Evolutionary conservation across 2,888 invertebrate species (phyloP).

Genomic region (Lydus trimaculatus): DNA sequence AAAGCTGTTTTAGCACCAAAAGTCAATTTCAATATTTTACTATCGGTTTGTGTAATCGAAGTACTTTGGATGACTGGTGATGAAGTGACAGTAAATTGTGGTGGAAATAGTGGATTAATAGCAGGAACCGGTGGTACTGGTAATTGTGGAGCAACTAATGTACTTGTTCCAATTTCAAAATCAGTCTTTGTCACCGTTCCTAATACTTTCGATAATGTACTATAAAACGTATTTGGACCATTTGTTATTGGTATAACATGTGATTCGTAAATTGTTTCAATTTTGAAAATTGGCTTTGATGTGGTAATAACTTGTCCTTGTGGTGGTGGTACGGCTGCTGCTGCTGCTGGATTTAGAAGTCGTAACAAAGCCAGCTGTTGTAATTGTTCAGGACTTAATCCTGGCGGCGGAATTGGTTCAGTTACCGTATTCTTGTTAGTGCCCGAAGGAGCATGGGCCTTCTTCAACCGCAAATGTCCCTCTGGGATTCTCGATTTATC

Average conservation of each 20-base stretch:
- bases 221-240: conserved; percentile 76
- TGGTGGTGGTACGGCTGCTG: conserved; percentile 55
- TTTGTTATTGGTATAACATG: conserved; percentile 81
- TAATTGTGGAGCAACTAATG: conserved; percentile 65
- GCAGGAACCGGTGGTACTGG: conserved; percentile 56
- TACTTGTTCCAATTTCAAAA: conserved; percentile 78
- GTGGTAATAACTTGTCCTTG: conserved; percentile 78
- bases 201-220: conserved; percentile 79
- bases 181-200: conserved; percentile 82
- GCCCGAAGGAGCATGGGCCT: conserved; percentile 54
- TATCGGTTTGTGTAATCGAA: conserved; percentile 78
- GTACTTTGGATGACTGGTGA: conserved; percentile 84
- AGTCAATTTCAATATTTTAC: conserved; percentile 83
- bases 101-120: conserved; percentile 66
- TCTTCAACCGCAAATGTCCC: conserved; percentile 63
- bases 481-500: conserved; percentile 69
- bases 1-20: conserved; percentile 92
- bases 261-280: conserved; percentile 83
- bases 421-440: conserved; percentile 45
- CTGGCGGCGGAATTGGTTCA: conserved; percentile 59
- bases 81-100: conserved; percentile 78
- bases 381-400: conserved; percentile 73
- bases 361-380: conserved; percentile 78
- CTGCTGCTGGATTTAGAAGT: conserved; percentile 70
- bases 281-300: conserved; percentile 76